Base-by-base conservation (phyloP, 2,888 invertebrate genomes). In the Gerosis bhagava region DNA sequence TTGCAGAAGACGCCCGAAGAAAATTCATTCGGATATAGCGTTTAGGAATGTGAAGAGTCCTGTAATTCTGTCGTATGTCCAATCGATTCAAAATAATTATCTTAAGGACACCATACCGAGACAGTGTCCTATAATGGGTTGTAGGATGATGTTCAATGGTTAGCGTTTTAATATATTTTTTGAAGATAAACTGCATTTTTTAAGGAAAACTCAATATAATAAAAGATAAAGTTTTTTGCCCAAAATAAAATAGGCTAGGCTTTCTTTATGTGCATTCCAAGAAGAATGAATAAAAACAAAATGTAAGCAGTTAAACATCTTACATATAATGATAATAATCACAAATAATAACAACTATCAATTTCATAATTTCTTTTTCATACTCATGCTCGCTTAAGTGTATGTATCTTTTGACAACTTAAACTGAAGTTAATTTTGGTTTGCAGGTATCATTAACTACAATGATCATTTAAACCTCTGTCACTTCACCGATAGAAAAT, bases 391-490 rank as follows among this genome's bases (percentile, higher is more conserved):
- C n/a, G n/a, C n/a, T n/a, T n/a, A n/a, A n/a, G n/a, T n/a, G n/a
- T n/a, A n/a, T n/a, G n/a, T n/a, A n/a, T n/a, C n/a, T n/a, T n/a
- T n/a, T n/a, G n/a, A n/a, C n/a, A n/a, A n/a, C n/a, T n/a, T n/a
- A n/a, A n/a, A n/a, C n/a, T n/a, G n/a, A n/a, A n/a, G n/a, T n/a
- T n/a, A n/a, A n/a, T n/a, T n/a, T n/a, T n/a, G n/a, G n/a, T 43
- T 65, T 60, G 0, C 66, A 87, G 87, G 87, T 0, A 86, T 87
- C 35, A 86, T 87, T 24, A 87, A 86, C 57, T 87, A 87, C 70
- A 87, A 87, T 41, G 86, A 87, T 36, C 87, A 87, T 13, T 59
- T 87, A 0, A 86, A 86, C 51, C 62, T 86, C 0, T 76, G 77
- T 46, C 87, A 87, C 49, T 87, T 86, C 47, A 49, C 66, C 1